Conservation (phyloP, 1,140 invertebrate species). For the Formica selysi region DNA sequence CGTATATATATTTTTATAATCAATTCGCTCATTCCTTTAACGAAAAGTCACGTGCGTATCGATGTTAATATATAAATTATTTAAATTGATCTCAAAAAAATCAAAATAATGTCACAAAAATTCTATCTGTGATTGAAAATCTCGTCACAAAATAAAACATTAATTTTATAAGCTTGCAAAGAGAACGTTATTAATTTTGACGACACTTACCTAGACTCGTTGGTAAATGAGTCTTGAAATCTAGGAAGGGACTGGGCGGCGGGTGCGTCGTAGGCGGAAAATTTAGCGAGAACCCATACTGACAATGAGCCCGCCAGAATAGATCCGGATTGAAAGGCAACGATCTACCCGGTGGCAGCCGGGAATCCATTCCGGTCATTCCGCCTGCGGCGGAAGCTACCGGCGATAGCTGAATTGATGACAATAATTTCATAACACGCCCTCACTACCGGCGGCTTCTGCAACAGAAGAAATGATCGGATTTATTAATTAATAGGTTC, state of each 20-base stretch:
- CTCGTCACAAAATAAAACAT: background rate
- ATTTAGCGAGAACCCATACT: constrained; percentile 89
- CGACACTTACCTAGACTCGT: constrained; percentile 88
- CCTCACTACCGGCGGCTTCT: background rate
- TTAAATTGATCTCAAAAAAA: background rate
- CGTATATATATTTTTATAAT: background rate
- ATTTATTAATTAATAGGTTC: constrained; percentile 42
- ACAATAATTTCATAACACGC: constrained; percentile 89
- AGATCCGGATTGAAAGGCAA: constrained; percentile 91
- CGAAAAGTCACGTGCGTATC: background rate
- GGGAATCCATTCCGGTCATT: constrained; percentile 87
- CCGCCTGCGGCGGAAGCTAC: constrained; percentile 86
- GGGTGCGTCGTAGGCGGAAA: constrained; percentile 89
- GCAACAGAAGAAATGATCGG: constrained; percentile 21
- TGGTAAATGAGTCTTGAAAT: constrained; percentile 95
- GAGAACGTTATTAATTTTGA: background rate
- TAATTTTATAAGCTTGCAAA: background rate
- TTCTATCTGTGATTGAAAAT: background rate
- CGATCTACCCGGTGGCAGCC: constrained; percentile 89
- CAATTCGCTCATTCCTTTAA: background rate
- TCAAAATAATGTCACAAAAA: background rate
- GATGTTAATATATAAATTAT: background rate
- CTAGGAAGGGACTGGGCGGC: constrained; percentile 91
- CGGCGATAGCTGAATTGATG: constrained; percentile 87
- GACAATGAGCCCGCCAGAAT: constrained; percentile 89